These are phyloP conservation scores for Patella caerulea DNA, from an alignment of 2,888 invertebrate genomes.

Conservation along the genomic window DNA sequence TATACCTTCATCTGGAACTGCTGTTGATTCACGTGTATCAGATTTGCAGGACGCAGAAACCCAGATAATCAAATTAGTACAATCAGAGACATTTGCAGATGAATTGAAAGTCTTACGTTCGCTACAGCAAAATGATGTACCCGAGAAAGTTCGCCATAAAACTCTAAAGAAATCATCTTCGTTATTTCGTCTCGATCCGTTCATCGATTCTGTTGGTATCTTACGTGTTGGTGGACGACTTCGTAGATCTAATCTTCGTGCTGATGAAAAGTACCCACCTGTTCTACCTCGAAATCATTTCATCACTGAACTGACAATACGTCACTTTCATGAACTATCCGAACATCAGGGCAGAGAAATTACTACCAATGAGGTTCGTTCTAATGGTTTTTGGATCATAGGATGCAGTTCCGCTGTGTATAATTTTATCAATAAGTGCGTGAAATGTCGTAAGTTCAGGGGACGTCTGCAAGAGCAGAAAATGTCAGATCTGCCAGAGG, in stretches of 20 bases:
- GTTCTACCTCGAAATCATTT: slow-evolving; percentile 38
- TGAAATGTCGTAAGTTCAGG: slow-evolving; percentile 51
- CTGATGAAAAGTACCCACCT: slow-evolving; percentile 34
- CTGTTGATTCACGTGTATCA: background rate
- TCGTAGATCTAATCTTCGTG: background rate
- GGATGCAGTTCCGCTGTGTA: slow-evolving; percentile 44
- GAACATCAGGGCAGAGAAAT: background rate
- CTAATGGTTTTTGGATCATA: slow-evolving; percentile 57
- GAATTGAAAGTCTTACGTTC: background rate
- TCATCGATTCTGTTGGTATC: too few species aligned
- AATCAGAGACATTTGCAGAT: background rate
- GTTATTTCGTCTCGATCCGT: too few species aligned
- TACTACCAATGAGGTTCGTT: too few species aligned
- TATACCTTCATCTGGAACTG: background rate
- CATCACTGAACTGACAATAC: slow-evolving; percentile 25
- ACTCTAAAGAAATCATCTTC: too few species aligned
- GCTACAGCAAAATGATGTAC: too few species aligned
- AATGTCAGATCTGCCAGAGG: slow-evolving; percentile 63
- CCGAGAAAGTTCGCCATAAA: too few species aligned
- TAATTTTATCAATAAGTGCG: slow-evolving; percentile 48
- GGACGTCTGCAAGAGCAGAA: slow-evolving; percentile 16
- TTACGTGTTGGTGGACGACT: background rate
- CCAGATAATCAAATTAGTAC: background rate
- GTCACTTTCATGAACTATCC: background rate
- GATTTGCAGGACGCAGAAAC: background rate